Percentiles rank a stretch among this genome's conserved stretches.
These are phyloP conservation scores for Vidua chalybeata DNA, from an alignment of 2,113 vertebrate species.

Conservation along the genomic window DNA sequence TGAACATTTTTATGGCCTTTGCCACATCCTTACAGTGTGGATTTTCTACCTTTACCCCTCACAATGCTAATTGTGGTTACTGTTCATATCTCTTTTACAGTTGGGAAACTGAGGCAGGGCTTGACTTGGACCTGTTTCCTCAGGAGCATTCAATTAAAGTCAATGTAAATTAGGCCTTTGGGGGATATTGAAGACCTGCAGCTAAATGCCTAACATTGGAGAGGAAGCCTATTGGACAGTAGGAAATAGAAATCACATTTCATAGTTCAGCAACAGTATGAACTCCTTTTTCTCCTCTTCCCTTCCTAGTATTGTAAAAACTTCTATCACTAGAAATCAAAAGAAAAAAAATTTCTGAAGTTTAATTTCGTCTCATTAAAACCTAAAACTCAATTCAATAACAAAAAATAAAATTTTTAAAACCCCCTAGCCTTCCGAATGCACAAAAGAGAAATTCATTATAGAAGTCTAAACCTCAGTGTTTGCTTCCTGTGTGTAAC, in stretches of 20 bases:
- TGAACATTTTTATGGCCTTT: background rate
- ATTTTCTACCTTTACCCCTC: background rate
- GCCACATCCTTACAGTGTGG: background rate
- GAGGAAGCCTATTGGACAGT: background rate
- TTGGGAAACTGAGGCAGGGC: background rate
- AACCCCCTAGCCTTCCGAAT: rapidly evolving
- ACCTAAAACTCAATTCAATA: background rate
- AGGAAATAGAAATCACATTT: background rate
- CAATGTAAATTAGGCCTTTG: background rate
- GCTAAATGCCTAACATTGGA: background rate
- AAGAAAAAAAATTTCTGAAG: background rate
- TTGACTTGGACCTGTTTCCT: background rate
- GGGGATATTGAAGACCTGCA: background rate
- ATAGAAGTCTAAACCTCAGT: background rate
- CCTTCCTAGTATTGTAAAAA: background rate
- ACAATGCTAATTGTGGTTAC: background rate
- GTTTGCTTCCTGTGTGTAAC: background rate
- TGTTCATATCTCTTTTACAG: background rate
- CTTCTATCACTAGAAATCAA: background rate
- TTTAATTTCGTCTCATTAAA: background rate
- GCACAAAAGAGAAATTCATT: background rate
- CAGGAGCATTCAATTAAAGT: background rate
- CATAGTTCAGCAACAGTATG: background rate
- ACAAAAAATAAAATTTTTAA: rapidly evolving
- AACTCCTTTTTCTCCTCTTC: background rate